Conservation (phyloP, 92 coral and sea anemone species). For the Pocillopora grandis region DNA sequence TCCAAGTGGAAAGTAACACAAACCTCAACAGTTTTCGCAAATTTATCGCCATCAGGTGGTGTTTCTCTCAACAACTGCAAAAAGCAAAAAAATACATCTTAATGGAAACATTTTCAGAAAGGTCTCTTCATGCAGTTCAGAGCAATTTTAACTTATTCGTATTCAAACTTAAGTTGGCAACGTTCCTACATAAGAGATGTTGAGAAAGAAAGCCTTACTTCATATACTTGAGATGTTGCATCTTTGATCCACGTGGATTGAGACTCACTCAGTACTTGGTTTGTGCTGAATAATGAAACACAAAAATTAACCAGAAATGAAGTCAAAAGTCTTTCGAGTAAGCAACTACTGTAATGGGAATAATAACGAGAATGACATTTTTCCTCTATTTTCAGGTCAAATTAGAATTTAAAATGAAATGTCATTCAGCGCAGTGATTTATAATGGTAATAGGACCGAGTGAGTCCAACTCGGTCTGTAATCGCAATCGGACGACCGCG, state of each 20-base stretch:
- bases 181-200: too few species aligned
- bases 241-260: conserved; percentile 91
- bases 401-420: too few species aligned
- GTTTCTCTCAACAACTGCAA: conserved; percentile 82
- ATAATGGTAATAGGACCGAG: too few species aligned
- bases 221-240: conserved; percentile 78
- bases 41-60: conserved; percentile 97
- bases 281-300: conserved; percentile 54
- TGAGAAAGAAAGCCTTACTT: conserved; percentile 44
- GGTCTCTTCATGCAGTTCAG: too few species aligned
- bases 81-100: neutral
- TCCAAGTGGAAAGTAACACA: neutral
- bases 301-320: neutral
- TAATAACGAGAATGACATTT: too few species aligned
- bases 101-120: neutral
- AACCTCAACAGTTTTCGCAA: conserved; percentile 87
- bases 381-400: too few species aligned
- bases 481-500: too few species aligned
- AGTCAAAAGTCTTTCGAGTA: neutral
- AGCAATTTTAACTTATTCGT: too few species aligned
- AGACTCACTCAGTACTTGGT: conserved; percentile 77
- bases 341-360: too few species aligned
- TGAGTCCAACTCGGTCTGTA: too few species aligned
- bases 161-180: too few species aligned
- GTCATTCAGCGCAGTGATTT: too few species aligned